These are phyloP conservation scores for Meriones unguiculatus DNA, from an alignment of 2,113 vertebrate species.

Conservation along the genomic window DNA sequence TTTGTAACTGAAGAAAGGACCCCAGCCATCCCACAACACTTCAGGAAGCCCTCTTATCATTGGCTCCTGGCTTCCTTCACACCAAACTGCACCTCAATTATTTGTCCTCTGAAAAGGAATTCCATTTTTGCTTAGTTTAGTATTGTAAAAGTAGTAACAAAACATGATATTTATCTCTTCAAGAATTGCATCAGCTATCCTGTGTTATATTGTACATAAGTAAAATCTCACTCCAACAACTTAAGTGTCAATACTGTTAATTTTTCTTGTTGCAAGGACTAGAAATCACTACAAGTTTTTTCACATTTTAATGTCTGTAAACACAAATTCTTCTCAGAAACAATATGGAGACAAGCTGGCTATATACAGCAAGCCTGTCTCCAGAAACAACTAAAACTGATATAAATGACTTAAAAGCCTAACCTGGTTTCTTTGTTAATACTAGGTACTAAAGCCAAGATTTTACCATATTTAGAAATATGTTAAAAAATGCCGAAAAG, in stretches of 20 bases:
- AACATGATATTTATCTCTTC: background rate
- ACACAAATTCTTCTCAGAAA: background rate
- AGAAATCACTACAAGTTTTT: background rate
- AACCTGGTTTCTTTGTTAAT: background rate
- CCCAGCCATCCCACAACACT: background rate
- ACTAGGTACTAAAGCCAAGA: background rate
- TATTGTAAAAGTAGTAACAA: conserved; percentile 9
- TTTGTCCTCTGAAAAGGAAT: background rate
- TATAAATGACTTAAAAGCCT: conserved; percentile 3
- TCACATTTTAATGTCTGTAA: background rate
- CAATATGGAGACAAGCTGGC: background rate
- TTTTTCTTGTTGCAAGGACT: conserved; percentile 23
- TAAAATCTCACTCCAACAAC: background rate
- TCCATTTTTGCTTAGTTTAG: conserved; percentile 32
- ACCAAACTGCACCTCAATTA: background rate
- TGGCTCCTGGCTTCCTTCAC: background rate
- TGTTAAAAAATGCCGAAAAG: background rate
- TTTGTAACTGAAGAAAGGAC: conserved; percentile 38
- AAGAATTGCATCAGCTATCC: background rate
- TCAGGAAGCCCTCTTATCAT: background rate
- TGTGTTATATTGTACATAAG: background rate
- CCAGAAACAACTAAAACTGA: background rate
- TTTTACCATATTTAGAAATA: background rate
- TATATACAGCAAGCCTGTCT: background rate
- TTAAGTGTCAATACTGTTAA: background rate